Percentiles rank a stretch among this genome's conserved stretches.
Conservation (phyloP, 2,888 invertebrate species). For the Anodontia alba region DNA sequence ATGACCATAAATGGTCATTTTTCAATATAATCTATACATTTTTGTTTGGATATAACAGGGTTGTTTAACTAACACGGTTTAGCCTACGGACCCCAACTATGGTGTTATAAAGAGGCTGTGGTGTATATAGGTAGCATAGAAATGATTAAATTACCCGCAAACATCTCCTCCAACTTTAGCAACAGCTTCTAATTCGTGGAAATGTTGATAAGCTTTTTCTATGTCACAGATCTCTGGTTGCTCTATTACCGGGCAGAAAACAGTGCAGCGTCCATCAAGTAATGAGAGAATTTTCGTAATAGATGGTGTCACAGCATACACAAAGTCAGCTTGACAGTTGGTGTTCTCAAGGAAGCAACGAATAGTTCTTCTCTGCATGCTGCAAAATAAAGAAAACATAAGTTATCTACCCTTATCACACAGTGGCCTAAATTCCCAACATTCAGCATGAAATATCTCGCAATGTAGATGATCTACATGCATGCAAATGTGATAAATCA, state of each 20-base stretch:
- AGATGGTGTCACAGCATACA: conserved; percentile 9
- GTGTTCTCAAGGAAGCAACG: conserved; percentile 35
- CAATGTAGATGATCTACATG: too few relatives aligned
- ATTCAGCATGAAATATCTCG: too few relatives aligned
- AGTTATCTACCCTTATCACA: too few relatives aligned
- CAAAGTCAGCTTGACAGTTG: conserved; percentile 23
- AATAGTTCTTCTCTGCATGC: conserved; percentile 27
- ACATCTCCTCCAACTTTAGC: not conserved
- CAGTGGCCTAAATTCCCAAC: too few relatives aligned
- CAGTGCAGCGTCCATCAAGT: conserved; percentile 38
- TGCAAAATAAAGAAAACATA: conserved; percentile 4
- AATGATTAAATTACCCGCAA: not conserved
- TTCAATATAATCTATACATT: too few relatives aligned
- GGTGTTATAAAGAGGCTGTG: too few relatives aligned
- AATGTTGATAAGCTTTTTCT: conserved; percentile 7
- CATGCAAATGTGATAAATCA: too few relatives aligned
- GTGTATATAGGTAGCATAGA: too few relatives aligned
- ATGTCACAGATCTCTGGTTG: conserved; percentile 36
- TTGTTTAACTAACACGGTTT: too few relatives aligned
- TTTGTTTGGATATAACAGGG: too few relatives aligned
- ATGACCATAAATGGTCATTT: too few relatives aligned
- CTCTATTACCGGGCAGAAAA: conserved; percentile 36
- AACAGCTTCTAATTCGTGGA: conserved; percentile 8
- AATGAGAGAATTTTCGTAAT: not conserved
- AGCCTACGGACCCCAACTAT: too few relatives aligned